phyloP scores from a whole-genome alignment of 2,888 invertebrate species.

The Acrocera orbiculus region DNA sequence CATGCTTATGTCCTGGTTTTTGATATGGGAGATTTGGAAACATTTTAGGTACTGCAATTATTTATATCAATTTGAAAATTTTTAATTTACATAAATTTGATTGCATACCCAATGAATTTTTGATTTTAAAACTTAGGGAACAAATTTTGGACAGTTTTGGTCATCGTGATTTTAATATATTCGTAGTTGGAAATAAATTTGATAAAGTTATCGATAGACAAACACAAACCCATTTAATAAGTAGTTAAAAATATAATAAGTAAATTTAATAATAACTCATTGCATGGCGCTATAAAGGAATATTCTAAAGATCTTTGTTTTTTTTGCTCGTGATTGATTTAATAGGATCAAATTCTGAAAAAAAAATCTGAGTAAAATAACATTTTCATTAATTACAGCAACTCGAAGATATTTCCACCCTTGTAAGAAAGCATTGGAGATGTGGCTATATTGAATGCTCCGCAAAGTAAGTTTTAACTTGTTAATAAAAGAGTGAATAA shows the following conservation, averaged over 20 bases:
- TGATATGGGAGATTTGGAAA: constrained; percentile 81
- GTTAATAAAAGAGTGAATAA: too few species aligned
- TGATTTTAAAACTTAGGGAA: constrained; percentile 70
- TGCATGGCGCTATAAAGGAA: too few species aligned
- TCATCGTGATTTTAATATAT: constrained; percentile 66
- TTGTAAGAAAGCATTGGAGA: constrained; percentile 91
- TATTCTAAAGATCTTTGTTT: constrained; percentile 4
- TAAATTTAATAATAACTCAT: too few species aligned
- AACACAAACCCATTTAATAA: constrained; percentile 31
- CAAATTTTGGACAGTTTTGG: constrained; percentile 72
- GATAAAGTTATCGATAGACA: constrained; percentile 46
- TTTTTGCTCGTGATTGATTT: constrained; percentile 3
- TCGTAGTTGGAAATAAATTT: constrained; percentile 89
- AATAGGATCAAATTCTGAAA: too few species aligned
- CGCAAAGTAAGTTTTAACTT: constrained; percentile 48
- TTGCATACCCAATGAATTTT: constrained; percentile 9
- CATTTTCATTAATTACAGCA: constrained; percentile 23
- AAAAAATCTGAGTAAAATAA: constrained; percentile 3
- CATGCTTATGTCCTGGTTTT: constrained; percentile 87
- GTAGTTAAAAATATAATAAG: too few species aligned
- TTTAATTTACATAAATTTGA: too few species aligned
- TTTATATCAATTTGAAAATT: too few species aligned
- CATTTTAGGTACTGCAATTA: constrained; percentile 60
- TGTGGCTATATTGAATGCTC: constrained; percentile 90
- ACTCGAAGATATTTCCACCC: constrained; percentile 67